These are phyloP conservation scores for Meteorus cinctellus DNA, from an alignment of 2,888 invertebrate species.

Conservation along the genomic window DNA sequence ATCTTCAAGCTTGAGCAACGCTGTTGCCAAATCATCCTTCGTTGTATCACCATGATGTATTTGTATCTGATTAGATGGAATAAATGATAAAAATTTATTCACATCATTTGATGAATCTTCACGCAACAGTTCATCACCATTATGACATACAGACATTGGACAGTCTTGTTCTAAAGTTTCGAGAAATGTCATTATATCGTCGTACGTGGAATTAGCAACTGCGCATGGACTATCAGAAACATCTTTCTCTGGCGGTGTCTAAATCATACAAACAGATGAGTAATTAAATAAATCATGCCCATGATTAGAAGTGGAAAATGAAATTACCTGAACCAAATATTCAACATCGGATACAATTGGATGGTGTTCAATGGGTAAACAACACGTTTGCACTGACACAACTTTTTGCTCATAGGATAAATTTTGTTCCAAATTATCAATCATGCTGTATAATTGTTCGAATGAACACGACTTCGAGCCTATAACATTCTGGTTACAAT, in stretches of 20 bases:
- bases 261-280: neutral
- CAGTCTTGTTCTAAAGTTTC: conserved; percentile 62
- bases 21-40: conserved; percentile 62
- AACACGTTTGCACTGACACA: conserved; percentile 25
- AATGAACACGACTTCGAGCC: conserved; percentile 60
- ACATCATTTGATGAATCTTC: neutral
- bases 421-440: conserved; percentile 62
- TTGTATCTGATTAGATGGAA: neutral
- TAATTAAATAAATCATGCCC: neutral
- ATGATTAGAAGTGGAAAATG: neutral
- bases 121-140: neutral
- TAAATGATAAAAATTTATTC: neutral
- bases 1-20: conserved; percentile 63
- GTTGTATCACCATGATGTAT: conserved; percentile 31
- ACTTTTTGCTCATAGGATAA: conserved; percentile 38
- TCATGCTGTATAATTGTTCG: conserved; percentile 64
- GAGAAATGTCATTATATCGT: conserved; percentile 66
- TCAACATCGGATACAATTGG: conserved; percentile 17
- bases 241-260: conserved; percentile 61
- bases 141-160: conserved; percentile 40
- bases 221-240: conserved; percentile 46
- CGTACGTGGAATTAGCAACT: conserved; percentile 58
- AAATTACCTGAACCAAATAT: conserved; percentile 25
- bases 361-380: conserved; percentile 19
- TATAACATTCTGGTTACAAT: conserved; percentile 64